Evolutionary conservation across 2,888 invertebrate genomes (phyloP), one percentile per base, ranked within the genome.

Genomic region (Habroteleia sp.): DNA sequence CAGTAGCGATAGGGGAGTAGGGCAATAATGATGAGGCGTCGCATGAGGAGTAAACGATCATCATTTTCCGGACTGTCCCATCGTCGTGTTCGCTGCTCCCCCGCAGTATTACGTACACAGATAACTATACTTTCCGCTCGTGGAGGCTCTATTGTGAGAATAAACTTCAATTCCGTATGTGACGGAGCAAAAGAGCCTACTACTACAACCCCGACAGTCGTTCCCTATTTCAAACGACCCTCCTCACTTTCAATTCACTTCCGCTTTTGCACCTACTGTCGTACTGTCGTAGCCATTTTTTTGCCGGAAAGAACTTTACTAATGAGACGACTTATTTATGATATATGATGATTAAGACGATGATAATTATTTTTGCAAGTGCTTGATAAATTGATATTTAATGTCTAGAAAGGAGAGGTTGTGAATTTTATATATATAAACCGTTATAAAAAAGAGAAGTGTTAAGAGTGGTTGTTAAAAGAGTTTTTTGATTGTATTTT

Each of bases 121-220:
- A 83, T 85, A 86, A 85, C 85, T 84, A 82, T 84, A 82, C 87
- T 84, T 86, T 87, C 85, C 85, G 84, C 82, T 84, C 81, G 80
- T 83, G 80, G 78, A 78, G 77, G 80, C 80, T 76, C 83, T 73
- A 84, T 83, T 83, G 85, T 81, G 76, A 79, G 62, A 78, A 77
- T 68, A 56, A 68, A 78, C 77, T 81, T 79, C 77, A 56, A 56
- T 81, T 75, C 63, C 76, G 86, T 83, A 85, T 86, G 83, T 82
- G 87, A 86, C 85, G 86, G 82, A 83, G 69, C 42, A 52, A 68
- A 69, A 69, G 60, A 42, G 46, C 42, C 71, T 44, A 42, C 50
- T 27, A 20, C 42, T 6, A 8, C 42, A 31, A 63, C 39, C 58
- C 58, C 37, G 41, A n/a, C 27, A 41, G 33, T 54, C 63, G 50